Conservation (phyloP, 2,113 vertebrate species). For the Seriola quinqueradiata region DNA sequence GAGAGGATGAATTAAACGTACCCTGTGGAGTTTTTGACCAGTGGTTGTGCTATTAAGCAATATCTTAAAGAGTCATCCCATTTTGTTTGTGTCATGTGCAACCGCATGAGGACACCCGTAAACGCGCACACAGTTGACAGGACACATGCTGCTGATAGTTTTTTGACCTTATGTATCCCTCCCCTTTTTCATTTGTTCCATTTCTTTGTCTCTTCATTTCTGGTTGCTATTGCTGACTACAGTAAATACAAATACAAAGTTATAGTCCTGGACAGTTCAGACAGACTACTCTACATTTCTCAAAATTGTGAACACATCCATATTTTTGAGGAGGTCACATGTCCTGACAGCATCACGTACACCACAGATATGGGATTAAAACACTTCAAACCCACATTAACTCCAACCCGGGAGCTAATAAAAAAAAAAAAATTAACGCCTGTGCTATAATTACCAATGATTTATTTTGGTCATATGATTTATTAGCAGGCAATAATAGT, state of each 20-base stretch:
- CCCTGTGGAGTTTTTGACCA: not conserved
- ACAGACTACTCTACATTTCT: no score
- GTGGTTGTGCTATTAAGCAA: no score
- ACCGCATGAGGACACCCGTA: not conserved
- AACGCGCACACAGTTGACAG: no score
- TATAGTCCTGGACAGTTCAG: no score
- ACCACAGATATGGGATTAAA: not conserved
- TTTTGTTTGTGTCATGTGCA: not conserved
- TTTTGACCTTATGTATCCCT: not conserved
- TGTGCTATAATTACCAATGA: not conserved
- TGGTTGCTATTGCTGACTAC: no score
- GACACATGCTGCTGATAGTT: not conserved
- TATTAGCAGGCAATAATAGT: not conserved
- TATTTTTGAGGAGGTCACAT: no score
- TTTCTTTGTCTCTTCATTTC: no score
- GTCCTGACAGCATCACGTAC: not conserved
- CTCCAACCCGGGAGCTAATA: not conserved
- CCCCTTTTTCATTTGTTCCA: no score
- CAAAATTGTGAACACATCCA: no score
- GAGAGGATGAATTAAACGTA: not conserved
- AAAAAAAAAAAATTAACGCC: not conserved
- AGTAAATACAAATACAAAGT: no score
- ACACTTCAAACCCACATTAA: not conserved
- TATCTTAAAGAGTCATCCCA: no score
- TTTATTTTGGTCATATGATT: not conserved